phyloP scores from a whole-genome alignment of 2,113 vertebrate species.

The Conger conger region DNA sequence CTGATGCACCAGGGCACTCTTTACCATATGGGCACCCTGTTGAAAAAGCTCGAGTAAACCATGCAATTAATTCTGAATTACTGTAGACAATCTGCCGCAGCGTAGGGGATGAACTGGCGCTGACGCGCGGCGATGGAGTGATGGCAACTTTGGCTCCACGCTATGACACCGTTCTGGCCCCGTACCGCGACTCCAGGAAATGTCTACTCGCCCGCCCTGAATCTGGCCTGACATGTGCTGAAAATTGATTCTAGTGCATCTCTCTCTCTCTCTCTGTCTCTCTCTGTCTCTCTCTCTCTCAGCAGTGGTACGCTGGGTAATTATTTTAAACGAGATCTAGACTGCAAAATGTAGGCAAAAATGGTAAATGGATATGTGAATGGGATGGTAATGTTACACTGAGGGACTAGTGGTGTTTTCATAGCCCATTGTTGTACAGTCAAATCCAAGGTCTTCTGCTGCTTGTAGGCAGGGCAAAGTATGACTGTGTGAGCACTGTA shows the following conservation, averaged over 20 bases:
- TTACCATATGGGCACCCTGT: conserved; percentile 45
- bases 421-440: neutral
- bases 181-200: conserved; percentile 39
- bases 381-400: conserved; percentile 37
- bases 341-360: conserved; percentile 55
- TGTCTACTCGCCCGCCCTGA: conserved; percentile 55
- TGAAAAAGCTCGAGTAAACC: conserved; percentile 45
- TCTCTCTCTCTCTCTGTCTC: conserved; percentile 29
- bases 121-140: conserved; percentile 19
- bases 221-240: conserved; percentile 48
- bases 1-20: conserved; percentile 29
- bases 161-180: conserved; percentile 5
- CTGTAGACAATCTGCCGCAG: conserved; percentile 47
- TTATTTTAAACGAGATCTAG: conserved; percentile 54
- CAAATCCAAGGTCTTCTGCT: neutral
- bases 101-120: conserved; percentile 34
- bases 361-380: conserved; percentile 53
- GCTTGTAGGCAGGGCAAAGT: neutral
- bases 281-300: conserved; percentile 28
- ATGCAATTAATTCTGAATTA: conserved; percentile 51
- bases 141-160: conserved; percentile 21
- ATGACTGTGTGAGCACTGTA: neutral
- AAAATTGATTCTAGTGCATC: conserved; percentile 57
- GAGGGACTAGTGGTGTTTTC: neutral
- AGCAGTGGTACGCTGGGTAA: conserved; percentile 47